Base-by-base conservation (phyloP, 2,113 vertebrate genomes). In the Cinclus cinclus region DNA sequence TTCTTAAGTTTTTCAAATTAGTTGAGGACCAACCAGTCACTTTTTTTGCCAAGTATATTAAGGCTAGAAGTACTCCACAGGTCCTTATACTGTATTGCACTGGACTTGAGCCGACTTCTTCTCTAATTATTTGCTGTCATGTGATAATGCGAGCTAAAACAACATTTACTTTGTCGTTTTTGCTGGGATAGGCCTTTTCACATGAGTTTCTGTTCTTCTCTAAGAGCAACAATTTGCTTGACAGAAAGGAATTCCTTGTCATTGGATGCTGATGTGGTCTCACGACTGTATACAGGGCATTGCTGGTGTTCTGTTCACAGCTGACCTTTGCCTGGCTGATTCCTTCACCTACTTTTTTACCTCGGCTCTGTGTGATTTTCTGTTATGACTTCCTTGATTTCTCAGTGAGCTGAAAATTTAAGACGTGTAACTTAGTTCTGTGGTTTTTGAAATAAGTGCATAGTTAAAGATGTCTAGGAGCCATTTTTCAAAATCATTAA, bases 171-270 rank as follows among this genome's bases (percentile, higher is more conserved):
- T 80, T 89, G 62, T 59, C 1, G 0, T 7, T 78, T 84, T 94
- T 87, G 60, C 77, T 87, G 7, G 64, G 22, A 41, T 73, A 39
- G 37, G 41, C 50, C 46, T 50, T 80, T 94, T 65, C 59, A 67
- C 52, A 59, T 70, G 30, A n/a, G 42, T 95, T 91, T 94, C 70
- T 94, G 47, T 47, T 70, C 28, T 60, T 77, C 58, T 90, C 46
- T 79, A 69, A 80, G 63, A 86, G 55, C 63, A 81, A 33, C 21
- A 1, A 47, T 88, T 96, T 86, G 41, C 64, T 52, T 93, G 75
- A 83, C 10, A 5, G 83, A 96, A 96, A 75, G 76, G 76, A 95
- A 89, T 94, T 96, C 82, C 73, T 88, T 86, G 39, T 63, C 17
- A 52, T 19, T 19, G 2, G 58, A 83, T 69, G 70, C 79, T 95